A percentile compares a stretch with the other conserved stretches of the same genome.
These are phyloP conservation scores for Polymixis lichenea DNA, from an alignment of 2,888 invertebrate species.

Conservation along the genomic window DNA sequence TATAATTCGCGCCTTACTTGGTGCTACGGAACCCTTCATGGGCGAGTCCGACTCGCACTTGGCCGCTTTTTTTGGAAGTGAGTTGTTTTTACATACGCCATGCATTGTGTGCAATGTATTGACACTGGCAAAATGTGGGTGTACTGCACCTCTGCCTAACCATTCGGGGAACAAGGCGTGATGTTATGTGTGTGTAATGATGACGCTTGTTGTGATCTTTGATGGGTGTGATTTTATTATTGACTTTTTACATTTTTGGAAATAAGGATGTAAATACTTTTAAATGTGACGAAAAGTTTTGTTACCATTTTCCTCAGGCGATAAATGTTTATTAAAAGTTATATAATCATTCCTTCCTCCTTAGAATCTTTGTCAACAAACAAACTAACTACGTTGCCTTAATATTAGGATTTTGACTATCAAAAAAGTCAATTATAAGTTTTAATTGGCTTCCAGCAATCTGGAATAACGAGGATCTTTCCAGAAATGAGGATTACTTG, in stretches of 20 bases:
- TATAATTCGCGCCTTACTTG: too few species aligned
- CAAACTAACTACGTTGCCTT: conserved; percentile 36
- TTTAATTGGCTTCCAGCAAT: conserved; percentile 58
- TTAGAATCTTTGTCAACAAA: conserved; percentile 27
- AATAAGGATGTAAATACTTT: background rate
- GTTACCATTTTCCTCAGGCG: background rate
- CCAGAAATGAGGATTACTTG: conserved; percentile 33
- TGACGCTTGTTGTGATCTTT: too few species aligned
- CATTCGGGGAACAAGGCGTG: too few species aligned
- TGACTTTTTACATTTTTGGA: background rate
- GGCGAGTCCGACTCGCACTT: too few species aligned
- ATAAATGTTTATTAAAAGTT: background rate
- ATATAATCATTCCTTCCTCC: background rate
- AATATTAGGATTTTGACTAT: conserved; percentile 35
- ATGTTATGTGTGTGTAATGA: too few species aligned
- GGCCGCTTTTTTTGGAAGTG: too few species aligned
- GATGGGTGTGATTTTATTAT: too few species aligned
- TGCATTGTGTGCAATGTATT: too few species aligned
- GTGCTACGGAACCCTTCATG: too few species aligned
- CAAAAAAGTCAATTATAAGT: conserved; percentile 66
- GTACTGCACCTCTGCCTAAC: too few species aligned
- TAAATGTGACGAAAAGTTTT: background rate
- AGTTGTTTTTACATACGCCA: too few species aligned
- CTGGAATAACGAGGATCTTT: conserved; percentile 28
- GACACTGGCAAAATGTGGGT: too few species aligned